Percentiles rank a stretch among this genome's conserved stretches.
These are phyloP conservation scores for Caenorhabditis latens DNA, from an alignment of 1,140 invertebrate species.

Conservation along the genomic window DNA sequence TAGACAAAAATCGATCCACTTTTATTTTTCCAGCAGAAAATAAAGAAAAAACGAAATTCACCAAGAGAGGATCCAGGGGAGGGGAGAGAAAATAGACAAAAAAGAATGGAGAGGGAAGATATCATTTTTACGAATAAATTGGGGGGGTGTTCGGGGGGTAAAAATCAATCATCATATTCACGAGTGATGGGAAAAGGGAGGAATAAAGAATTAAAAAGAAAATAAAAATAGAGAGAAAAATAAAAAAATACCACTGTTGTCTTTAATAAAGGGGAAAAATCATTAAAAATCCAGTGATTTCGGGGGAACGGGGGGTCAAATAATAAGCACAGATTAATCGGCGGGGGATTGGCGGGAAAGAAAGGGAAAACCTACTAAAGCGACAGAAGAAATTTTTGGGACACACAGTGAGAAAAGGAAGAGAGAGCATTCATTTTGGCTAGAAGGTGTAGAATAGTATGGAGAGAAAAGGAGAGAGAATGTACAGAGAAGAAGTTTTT, in stretches of 20 bases:
- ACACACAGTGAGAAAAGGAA: neutral
- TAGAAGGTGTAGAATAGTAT: neutral
- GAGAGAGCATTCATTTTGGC: neutral
- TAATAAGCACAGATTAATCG: neutral
- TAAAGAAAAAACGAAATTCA: neutral
- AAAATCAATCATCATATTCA: no score
- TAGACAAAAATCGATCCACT: constrained; percentile 24
- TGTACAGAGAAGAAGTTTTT: constrained; percentile 3
- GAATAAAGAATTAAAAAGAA: neutral
- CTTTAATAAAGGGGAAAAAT: no score
- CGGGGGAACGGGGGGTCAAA: no score
- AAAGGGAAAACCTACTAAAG: neutral
- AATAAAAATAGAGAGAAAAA: neutral
- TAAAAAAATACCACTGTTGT: no score
- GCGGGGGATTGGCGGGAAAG: neutral
- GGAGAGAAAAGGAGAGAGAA: neutral
- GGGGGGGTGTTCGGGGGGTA: no score
- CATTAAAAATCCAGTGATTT: neutral
- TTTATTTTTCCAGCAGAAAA: constrained; percentile 29
- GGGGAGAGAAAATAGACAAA: neutral
- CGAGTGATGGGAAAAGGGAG: neutral
- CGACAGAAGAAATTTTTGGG: neutral
- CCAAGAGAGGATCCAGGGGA: neutral
- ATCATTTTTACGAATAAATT: neutral
- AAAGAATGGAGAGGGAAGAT: neutral